phyloP scores from a whole-genome alignment of 92 coral and sea anemone genomes.

The Umimayanthus chanpuru region DNA sequence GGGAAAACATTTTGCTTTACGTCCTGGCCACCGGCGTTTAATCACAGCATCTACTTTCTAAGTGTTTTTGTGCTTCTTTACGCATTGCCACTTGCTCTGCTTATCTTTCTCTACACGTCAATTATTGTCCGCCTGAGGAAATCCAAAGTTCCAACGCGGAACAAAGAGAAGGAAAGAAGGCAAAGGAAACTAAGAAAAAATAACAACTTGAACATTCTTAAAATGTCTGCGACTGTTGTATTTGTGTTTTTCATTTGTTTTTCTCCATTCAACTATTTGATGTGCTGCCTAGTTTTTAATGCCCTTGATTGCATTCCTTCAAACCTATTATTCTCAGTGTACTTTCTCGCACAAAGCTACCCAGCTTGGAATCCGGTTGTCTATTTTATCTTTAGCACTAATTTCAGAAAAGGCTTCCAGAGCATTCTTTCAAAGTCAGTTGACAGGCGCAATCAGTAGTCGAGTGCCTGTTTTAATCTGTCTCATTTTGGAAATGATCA shows the following conservation, averaged over 20 bases:
- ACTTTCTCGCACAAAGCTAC: slow-evolving; percentile 16
- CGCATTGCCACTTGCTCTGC: slow-evolving; percentile 40
- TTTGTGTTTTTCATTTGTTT: slow-evolving; percentile 56
- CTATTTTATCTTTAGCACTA: slow-evolving; percentile 29
- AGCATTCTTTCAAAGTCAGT: background rate
- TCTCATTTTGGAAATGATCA: too few species aligned
- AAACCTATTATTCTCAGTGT: background rate
- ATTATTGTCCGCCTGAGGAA: slow-evolving; percentile 47
- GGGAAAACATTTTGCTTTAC: slow-evolving; percentile 36
- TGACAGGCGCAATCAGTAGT: too few species aligned
- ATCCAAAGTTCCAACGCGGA: slow-evolving; percentile 40
- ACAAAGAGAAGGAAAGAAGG: slow-evolving; percentile 23
- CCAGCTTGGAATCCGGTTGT: slow-evolving; percentile 39
- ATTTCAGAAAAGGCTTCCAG: slow-evolving; percentile 21
- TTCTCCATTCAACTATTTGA: slow-evolving; percentile 46
- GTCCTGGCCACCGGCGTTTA: slow-evolving; percentile 43
- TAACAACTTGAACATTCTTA: slow-evolving; percentile 54
- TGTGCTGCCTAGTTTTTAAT: background rate
- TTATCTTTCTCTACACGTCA: slow-evolving; percentile 46
- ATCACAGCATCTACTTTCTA: slow-evolving; percentile 45
- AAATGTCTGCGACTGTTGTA: slow-evolving; percentile 50
- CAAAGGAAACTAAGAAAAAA: slow-evolving; percentile 36
- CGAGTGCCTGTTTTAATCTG: too few species aligned
- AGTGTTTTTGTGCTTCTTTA: slow-evolving; percentile 43
- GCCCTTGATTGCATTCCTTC: background rate